Percentiles rank a stretch among this genome's conserved stretches.
phyloP scores from a whole-genome alignment of 92 coral and sea anemone species.

The Paramuricea clavata region DNA sequence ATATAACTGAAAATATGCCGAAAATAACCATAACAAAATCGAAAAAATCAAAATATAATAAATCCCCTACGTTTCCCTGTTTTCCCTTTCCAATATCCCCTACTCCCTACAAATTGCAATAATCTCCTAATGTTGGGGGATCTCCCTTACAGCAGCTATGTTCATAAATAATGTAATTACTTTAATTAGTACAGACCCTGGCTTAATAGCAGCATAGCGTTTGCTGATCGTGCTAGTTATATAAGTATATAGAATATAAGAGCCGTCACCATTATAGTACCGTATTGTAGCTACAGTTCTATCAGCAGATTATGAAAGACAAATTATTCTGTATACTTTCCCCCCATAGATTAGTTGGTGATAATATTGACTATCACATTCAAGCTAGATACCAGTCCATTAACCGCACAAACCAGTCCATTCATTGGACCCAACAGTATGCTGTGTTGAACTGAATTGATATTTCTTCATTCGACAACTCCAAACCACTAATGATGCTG shows the following conservation, averaged over 20 bases:
- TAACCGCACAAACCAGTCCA: slow-evolving; percentile 52
- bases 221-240: not conserved
- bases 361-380: slow-evolving; percentile 60
- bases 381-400: slow-evolving; percentile 58
- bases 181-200: not conserved
- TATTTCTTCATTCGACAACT: slow-evolving; percentile 26
- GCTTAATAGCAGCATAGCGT: not conserved
- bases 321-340: not conserved
- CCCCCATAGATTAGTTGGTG: slow-evolving; percentile 37
- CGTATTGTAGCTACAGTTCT: slow-evolving; percentile 8
- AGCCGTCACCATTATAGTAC: slow-evolving; percentile 21
- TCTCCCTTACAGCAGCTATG: no score
- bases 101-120: no score
- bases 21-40: no score
- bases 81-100: no score
- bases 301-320: slow-evolving; percentile 23
- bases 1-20: no score
- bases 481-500: slow-evolving; percentile 32
- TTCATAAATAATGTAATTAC: no score
- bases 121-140: no score
- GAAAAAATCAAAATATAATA: no score
- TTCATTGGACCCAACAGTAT: slow-evolving; percentile 71
- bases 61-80: no score
- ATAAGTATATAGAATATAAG: not conserved
- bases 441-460: slow-evolving; percentile 32